phyloP scores from a whole-genome alignment of 2,113 vertebrate species.

The Brachyhypopomus occidentalis region DNA sequence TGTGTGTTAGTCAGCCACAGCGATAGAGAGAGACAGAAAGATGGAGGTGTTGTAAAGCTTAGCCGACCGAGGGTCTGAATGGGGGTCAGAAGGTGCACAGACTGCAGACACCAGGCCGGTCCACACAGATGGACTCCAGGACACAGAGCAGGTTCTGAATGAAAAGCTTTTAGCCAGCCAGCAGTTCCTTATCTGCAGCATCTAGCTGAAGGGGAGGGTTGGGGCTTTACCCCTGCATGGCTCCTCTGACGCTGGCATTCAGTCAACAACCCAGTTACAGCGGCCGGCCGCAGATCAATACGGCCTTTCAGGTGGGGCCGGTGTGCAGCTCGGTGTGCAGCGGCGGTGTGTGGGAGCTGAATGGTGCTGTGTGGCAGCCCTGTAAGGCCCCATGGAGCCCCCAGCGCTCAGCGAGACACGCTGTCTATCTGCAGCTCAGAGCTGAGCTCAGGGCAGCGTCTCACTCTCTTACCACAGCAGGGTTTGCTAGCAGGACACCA shows the following conservation, averaged over 20 bases:
- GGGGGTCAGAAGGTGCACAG: conserved; percentile 25
- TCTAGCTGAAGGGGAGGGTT: conserved; percentile 48
- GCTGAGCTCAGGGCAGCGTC: no score
- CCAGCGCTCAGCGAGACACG: not conserved
- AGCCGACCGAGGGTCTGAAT: conserved; percentile 39
- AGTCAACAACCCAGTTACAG: conserved; percentile 27
- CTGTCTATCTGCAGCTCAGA: not conserved
- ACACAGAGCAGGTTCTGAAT: conserved; percentile 63
- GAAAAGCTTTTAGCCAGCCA: conserved; percentile 65
- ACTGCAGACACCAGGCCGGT: conserved; percentile 27
- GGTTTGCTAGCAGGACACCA: no score
- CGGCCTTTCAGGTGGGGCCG: conserved; percentile 17
- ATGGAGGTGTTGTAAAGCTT: conserved; percentile 19
- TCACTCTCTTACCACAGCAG: no score
- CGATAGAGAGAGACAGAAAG: not conserved
- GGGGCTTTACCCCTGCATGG: conserved; percentile 5
- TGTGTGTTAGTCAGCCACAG: not conserved
- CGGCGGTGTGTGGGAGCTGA: not conserved
- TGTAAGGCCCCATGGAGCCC: not conserved
- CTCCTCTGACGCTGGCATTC: conserved; percentile 32
- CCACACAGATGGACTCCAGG: not conserved
- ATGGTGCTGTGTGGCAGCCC: not conserved
- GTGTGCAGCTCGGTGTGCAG: no score
- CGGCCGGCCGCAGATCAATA: conserved; percentile 25
- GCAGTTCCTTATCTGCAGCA: conserved; percentile 65